These are phyloP conservation scores for Engraulis encrasicolus DNA, from an alignment of 2,113 vertebrate genomes.

Conservation along the genomic window DNA sequence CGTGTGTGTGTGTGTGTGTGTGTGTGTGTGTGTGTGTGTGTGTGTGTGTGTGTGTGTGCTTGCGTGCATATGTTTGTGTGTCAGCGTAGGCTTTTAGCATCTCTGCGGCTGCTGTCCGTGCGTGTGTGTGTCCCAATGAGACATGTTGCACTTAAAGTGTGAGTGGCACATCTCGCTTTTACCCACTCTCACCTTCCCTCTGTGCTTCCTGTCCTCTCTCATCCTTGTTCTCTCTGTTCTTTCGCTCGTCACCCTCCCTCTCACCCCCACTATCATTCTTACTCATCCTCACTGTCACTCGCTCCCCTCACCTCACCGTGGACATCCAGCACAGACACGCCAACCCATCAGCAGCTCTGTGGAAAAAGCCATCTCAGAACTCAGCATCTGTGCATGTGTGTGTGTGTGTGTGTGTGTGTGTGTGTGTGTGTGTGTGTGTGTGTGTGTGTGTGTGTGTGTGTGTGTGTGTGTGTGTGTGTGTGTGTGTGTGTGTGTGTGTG, in stretches of 20 bases:
- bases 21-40: no score
- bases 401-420: neutral
- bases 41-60: no score
- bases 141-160: slow-evolving; percentile 37
- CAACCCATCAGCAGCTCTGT: no score
- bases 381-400: neutral
- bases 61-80: no score
- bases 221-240: neutral
- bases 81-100: slow-evolving; percentile 69
- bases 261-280: no score
- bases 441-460: neutral
- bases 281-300: no score
- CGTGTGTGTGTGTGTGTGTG: no score
- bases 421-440: neutral
- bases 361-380: no score
- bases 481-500: neutral
- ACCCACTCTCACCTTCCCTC: no score
- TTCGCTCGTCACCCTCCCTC: no score
- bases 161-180: neutral
- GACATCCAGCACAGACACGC: no score
- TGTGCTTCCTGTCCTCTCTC: neutral
- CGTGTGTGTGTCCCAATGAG: slow-evolving; percentile 40
- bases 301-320: no score
- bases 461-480: slow-evolving; percentile 5
- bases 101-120: slow-evolving; percentile 39